Evolutionary conservation across 2,888 invertebrate species (phyloP).

Genomic region (Pardosa pseudoannulata): DNA sequence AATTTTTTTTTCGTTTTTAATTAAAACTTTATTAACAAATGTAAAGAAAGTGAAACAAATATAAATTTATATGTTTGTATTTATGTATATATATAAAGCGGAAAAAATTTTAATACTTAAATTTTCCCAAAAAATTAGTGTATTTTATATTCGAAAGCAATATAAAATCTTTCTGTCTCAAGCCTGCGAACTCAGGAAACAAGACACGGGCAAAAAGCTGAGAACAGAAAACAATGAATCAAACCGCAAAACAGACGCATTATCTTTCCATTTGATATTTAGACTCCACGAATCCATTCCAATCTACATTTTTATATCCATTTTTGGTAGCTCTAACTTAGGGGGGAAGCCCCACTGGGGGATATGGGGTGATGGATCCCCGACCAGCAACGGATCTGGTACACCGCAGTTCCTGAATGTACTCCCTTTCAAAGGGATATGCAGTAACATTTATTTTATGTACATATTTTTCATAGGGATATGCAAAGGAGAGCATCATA

Average conservation of each 20-base stretch:
- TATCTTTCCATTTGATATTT: neutral
- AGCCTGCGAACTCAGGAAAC: no score
- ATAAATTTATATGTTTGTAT: no score
- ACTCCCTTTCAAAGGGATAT: constrained; percentile 15
- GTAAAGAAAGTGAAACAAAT: no score
- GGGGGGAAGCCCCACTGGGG: neutral
- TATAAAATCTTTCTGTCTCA: no score
- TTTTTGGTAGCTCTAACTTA: neutral
- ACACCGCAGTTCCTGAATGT: constrained; percentile 13
- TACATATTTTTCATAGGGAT: neutral
- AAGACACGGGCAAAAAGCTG: no score
- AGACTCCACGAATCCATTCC: neutral
- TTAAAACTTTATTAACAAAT: no score
- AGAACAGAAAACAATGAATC: neutral
- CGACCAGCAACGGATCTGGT: constrained; percentile 13
- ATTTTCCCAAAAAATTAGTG: no score
- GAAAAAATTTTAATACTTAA: no score
- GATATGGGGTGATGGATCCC: constrained; percentile 6
- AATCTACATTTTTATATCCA: constrained; percentile 12
- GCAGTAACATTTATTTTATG: constrained; percentile 15
- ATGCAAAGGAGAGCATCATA: constrained; percentile 5
- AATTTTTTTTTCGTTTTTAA: no score
- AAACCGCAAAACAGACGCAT: neutral
- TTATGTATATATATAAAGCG: no score
- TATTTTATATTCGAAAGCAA: no score